Evolutionary conservation across 1,140 invertebrate species (phyloP).

Genomic region (Dinoponera quadriceps): DNA sequence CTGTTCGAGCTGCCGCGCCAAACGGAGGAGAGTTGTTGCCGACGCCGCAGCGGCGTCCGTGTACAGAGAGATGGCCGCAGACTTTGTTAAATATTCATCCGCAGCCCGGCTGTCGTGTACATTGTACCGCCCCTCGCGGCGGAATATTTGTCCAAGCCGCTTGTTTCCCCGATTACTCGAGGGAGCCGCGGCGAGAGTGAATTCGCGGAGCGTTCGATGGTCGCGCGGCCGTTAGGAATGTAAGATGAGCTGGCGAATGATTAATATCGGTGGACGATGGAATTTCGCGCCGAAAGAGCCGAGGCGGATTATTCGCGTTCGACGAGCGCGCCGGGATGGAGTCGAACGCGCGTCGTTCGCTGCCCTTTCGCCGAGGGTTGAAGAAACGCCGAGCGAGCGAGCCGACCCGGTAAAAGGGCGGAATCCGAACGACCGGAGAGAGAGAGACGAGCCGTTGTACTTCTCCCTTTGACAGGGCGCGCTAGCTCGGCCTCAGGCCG

Average conservation of each 20-base stretch:
- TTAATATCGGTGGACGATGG: neutral
- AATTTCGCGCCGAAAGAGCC: neutral
- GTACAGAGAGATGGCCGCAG: slow-evolving; percentile 59
- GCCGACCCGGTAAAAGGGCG: slow-evolving; percentile 15
- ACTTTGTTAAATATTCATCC: slow-evolving; percentile 57
- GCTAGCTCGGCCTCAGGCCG: neutral
- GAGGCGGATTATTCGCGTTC: neutral
- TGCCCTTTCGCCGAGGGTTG: neutral
- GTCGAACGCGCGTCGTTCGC: slow-evolving; percentile 11
- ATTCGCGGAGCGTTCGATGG: slow-evolving; percentile 24
- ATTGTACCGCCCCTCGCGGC: slow-evolving; percentile 2
- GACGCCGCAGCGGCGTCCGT: slow-evolving; percentile 26
- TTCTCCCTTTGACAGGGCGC: slow-evolving; percentile 20
- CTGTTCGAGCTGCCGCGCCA: slow-evolving; percentile 63
- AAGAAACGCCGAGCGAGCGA: slow-evolving; percentile 10
- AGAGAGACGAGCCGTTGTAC: neutral
- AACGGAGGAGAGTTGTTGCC: slow-evolving; percentile 34
- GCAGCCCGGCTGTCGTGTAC: slow-evolving; percentile 28
- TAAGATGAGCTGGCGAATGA: slow-evolving; percentile 1
- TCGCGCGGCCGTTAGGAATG: slow-evolving; percentile 17
- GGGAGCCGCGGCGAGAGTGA: neutral
- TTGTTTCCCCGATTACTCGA: slow-evolving; percentile 54
- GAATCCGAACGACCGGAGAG: slow-evolving; percentile 46
- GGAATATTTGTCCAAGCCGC: slow-evolving; percentile 54
- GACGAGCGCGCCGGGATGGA: neutral